phyloP scores from a whole-genome alignment of 92 coral and sea anemone species.

The Porites lobata region DNA sequence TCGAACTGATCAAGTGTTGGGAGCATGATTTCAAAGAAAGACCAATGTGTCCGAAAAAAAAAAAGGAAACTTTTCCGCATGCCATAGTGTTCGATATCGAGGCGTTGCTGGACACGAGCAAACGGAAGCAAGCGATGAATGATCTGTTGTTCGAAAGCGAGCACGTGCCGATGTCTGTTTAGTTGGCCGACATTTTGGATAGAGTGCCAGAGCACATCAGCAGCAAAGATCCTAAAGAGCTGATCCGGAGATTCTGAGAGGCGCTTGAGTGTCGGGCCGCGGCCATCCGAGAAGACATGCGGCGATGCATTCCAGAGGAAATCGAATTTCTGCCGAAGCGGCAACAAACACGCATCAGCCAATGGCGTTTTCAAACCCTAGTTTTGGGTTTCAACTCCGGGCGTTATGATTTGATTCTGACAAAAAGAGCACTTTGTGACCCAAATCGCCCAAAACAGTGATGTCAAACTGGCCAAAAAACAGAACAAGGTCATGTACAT shows the following conservation, averaged over 20 bases:
- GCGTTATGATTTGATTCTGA: not conserved
- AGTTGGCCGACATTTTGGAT: no score
- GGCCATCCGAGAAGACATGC: not conserved
- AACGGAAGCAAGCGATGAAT: not conserved
- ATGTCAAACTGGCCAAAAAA: not conserved
- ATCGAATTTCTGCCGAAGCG: not conserved
- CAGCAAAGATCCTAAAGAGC: slow-evolving; percentile 12
- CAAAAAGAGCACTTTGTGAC: not conserved
- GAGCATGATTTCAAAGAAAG: not conserved
- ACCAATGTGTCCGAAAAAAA: not conserved
- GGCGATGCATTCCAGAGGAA: not conserved
- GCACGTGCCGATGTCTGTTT: not conserved
- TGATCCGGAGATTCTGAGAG: slow-evolving; percentile 23
- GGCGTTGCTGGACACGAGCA: not conserved
- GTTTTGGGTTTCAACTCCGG: not conserved
- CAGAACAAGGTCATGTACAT: no score
- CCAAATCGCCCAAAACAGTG: not conserved
- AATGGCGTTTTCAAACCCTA: not conserved
- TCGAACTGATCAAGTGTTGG: not conserved
- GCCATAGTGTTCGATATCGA: not conserved
- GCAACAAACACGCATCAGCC: not conserved
- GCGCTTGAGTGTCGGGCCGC: slow-evolving; percentile 15
- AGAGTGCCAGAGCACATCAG: not conserved
- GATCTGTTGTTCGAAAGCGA: not conserved
- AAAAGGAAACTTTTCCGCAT: not conserved